Evolutionary conservation across 2,888 invertebrate genomes (phyloP).

Genomic region (Heliconius erato): DNA sequence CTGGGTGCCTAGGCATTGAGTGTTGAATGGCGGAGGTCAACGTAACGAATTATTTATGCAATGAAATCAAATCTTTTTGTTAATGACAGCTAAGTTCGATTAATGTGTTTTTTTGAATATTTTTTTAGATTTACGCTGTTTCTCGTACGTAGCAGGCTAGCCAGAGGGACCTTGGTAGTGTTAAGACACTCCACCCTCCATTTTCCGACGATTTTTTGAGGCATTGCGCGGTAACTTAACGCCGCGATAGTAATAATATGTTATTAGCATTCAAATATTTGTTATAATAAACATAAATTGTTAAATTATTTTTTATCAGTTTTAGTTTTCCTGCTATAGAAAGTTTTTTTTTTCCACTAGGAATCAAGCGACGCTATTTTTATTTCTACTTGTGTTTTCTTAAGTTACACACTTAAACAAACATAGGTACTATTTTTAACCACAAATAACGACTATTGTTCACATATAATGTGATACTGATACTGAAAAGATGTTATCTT

Average conservation of each 20-base stretch:
- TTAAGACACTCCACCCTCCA: neutral
- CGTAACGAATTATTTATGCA: too few species aligned
- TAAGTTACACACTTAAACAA: neutral
- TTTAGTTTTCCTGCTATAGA: neutral
- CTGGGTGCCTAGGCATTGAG: too few species aligned
- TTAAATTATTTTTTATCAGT: neutral
- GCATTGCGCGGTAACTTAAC: neutral
- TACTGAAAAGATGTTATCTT: conserved; percentile 34
- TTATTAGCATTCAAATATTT: neutral
- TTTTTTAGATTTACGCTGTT: neutral
- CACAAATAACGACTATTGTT: neutral
- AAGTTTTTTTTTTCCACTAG: too few species aligned
- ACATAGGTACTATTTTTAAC: conserved; percentile 29
- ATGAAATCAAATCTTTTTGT: too few species aligned
- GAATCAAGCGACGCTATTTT: neutral
- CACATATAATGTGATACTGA: conserved; percentile 9
- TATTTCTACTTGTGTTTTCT: neutral
- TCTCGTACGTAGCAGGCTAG: neutral
- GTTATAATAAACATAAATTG: neutral
- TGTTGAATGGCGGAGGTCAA: too few species aligned
- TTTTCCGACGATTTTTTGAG: neutral
- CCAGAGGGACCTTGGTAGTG: neutral
- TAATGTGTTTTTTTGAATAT: neutral
- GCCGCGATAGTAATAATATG: neutral
- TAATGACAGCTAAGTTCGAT: too few species aligned